phyloP scores from a whole-genome alignment of 2,888 invertebrate genomes.

The Microctonus hyperodae region DNA sequence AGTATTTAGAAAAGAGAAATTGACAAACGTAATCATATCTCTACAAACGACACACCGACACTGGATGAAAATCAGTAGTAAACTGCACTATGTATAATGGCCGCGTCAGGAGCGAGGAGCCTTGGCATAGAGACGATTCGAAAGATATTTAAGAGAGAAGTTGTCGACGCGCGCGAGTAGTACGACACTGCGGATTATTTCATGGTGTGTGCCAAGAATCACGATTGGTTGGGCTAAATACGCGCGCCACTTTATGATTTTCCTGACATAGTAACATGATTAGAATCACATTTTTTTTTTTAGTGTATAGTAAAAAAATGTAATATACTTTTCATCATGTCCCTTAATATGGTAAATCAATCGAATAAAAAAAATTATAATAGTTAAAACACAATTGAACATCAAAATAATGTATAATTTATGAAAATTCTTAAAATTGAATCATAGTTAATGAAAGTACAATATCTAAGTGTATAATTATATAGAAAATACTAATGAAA shows the following conservation, averaged over 20 bases:
- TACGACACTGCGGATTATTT: not conserved
- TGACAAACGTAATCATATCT: constrained; percentile 19
- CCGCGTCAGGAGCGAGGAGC: constrained; percentile 8
- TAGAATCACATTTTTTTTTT: too few relatives aligned
- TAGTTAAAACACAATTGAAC: too few relatives aligned
- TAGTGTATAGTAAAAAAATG: too few relatives aligned
- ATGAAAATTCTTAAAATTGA: too few relatives aligned
- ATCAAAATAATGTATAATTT: too few relatives aligned
- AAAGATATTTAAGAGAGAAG: constrained; percentile 1
- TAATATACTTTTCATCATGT: too few relatives aligned
- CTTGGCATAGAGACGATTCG: not conserved
- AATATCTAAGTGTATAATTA: too few relatives aligned
- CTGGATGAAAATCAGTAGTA: constrained; percentile 17
- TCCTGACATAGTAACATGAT: not conserved
- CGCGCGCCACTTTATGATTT: constrained; percentile 9
- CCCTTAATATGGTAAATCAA: too few relatives aligned
- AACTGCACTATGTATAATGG: constrained; percentile 23
- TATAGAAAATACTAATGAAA: too few relatives aligned
- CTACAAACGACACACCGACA: constrained; percentile 22
- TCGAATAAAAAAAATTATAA: too few relatives aligned
- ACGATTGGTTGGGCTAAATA: constrained; percentile 8
- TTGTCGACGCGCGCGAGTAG: not conserved
- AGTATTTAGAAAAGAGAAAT: constrained; percentile 2
- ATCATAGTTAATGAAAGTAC: too few relatives aligned
- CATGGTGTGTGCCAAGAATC: not conserved